Conservation (phyloP, 1,140 invertebrate species). For the Drosophila melanogaster region DNA sequence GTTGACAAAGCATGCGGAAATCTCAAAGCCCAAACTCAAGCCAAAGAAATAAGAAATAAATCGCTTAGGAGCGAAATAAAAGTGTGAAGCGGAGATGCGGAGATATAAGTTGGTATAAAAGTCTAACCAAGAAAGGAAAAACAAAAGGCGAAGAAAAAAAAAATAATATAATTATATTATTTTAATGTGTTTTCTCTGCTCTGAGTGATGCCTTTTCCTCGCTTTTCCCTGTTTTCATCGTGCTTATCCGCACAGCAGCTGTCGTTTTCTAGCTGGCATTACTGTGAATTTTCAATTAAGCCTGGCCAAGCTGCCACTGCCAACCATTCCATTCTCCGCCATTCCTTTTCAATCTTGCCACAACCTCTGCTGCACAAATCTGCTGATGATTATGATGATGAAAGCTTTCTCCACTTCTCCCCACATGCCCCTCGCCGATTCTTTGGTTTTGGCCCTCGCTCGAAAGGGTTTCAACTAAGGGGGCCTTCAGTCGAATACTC, state of each 20-base stretch:
- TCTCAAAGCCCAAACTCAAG: conserved; percentile 29
- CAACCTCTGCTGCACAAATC: conserved; percentile 9
- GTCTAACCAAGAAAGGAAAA: conserved; percentile 32
- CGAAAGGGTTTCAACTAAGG: conserved; percentile 19
- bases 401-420: conserved; percentile 45
- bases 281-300: conserved; percentile 81
- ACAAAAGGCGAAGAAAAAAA: background rate
- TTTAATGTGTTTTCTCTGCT: conserved; percentile 70
- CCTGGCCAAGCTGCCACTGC: conserved; percentile 26
- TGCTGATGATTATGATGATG: conserved; percentile 36
- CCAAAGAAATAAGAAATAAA: conserved; percentile 33
- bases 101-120: conserved; percentile 35
- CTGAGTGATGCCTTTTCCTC: conserved; percentile 28
- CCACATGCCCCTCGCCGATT: conserved; percentile 4
- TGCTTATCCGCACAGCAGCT: conserved; percentile 65
- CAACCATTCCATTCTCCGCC: conserved; percentile 13
- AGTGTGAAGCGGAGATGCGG: conserved; percentile 3
- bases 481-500: background rate
- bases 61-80: conserved; percentile 33
- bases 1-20: conserved; percentile 82
- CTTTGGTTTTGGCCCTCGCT: background rate
- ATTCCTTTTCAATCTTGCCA: conserved; percentile 37
- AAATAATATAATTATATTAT: conserved; percentile 70
- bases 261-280: conserved; percentile 72
- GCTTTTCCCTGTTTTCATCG: conserved; percentile 18